Percentiles rank a stretch among this genome's conserved stretches.
Conservation (phyloP, 2,113 vertebrate genomes). For the Thalassarche chlororhynchos region DNA sequence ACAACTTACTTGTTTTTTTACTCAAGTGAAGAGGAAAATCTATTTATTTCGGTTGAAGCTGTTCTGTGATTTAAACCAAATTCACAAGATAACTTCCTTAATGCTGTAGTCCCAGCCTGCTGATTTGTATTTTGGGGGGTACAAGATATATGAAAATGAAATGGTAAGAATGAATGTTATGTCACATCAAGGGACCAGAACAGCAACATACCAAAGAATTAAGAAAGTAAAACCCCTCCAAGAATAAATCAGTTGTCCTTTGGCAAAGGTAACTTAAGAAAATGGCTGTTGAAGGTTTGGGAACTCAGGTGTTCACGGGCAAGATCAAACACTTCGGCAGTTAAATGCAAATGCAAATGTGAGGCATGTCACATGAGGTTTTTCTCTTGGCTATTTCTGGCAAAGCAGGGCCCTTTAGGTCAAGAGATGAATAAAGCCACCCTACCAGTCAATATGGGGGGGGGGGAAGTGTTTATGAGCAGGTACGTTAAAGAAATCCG, state of each 20-base stretch:
- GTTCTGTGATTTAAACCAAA: not conserved
- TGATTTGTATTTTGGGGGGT: not conserved
- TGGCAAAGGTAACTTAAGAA: not conserved
- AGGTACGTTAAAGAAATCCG: not conserved
- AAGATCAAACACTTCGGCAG: not conserved
- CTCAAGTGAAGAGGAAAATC: not conserved
- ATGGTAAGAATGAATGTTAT: not conserved
- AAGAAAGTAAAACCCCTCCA: not conserved
- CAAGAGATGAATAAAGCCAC: not conserved
- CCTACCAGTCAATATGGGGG: fast-evolving
- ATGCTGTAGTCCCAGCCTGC: not conserved
- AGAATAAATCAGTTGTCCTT: not conserved
- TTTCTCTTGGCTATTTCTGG: not conserved
- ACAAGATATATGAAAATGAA: not conserved
- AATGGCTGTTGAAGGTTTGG: not conserved
- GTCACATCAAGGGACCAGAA: not conserved
- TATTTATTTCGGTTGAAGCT: not conserved
- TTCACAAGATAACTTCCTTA: not conserved
- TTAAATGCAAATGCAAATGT: not conserved
- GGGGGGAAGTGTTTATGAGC: not conserved
- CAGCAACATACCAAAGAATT: not conserved
- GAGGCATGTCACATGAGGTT: not conserved
- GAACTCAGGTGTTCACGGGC: not conserved
- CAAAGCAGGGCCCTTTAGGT: not conserved
- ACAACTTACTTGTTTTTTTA: not conserved